phyloP scores from a whole-genome alignment of 2,113 vertebrate genomes.

The Gymnarchus niloticus region DNA sequence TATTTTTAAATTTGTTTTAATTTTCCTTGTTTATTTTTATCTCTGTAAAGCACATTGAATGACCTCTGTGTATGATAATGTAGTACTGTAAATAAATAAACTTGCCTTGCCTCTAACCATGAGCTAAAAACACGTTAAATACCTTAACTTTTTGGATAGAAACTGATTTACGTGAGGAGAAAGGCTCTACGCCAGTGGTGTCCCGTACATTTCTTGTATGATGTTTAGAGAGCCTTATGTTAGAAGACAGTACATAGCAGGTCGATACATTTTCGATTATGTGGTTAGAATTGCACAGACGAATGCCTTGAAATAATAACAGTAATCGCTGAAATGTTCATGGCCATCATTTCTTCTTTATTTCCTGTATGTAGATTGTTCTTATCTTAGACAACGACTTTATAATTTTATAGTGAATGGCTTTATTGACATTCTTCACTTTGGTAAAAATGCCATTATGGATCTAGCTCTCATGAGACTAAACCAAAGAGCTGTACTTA shows the following conservation, averaged over 20 bases:
- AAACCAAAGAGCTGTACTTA: neutral
- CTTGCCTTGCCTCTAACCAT: too few relatives aligned
- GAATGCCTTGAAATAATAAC: neutral
- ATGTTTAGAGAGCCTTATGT: neutral
- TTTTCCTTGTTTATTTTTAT: too few relatives aligned
- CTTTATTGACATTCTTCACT: neutral
- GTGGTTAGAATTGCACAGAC: neutral
- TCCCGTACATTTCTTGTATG: neutral
- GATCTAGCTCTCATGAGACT: neutral
- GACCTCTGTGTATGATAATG: too few relatives aligned
- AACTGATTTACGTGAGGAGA: neutral
- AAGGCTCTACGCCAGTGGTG: neutral
- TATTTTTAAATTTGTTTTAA: too few relatives aligned
- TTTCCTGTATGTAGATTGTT: neutral
- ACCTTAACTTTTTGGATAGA: neutral
- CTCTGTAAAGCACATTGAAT: too few relatives aligned
- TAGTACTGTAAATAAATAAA: too few relatives aligned
- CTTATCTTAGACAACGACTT: neutral
- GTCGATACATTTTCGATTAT: neutral
- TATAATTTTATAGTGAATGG: too few relatives aligned
- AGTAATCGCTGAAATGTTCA: neutral
- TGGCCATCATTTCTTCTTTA: too few relatives aligned
- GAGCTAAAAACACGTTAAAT: neutral
- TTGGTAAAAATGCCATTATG: neutral
- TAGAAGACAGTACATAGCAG: neutral